Percentiles rank a stretch among this genome's conserved stretches.
Evolutionary conservation across 2,113 vertebrate genomes (phyloP).

Genomic region (Hippocampus barbouri): DNA sequence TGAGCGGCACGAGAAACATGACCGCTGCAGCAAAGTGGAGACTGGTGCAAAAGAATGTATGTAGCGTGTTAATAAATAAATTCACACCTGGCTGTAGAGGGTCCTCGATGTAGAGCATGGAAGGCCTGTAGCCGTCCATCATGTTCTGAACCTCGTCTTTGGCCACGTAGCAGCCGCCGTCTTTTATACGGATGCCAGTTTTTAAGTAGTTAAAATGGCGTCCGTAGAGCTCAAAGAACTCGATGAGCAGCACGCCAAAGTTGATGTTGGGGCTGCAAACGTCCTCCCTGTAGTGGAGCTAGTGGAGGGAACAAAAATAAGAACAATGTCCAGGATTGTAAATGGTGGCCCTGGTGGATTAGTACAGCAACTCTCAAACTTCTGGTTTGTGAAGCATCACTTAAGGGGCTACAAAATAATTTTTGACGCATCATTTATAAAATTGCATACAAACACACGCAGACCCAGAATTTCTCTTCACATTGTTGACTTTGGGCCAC

Average conservation of each 20-base stretch:
- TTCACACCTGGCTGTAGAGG: constrained; percentile 89
- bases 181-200: constrained; percentile 97
- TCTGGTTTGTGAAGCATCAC: no score
- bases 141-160: constrained; percentile 96
- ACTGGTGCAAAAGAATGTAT: background rate
- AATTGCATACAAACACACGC: no score
- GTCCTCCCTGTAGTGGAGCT: constrained; percentile 94
- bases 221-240: constrained; percentile 98
- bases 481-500: no score
- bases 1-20: no score
- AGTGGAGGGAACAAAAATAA: constrained; percentile 32
- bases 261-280: constrained; percentile 89
- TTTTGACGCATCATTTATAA: no score
- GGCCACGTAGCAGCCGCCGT: constrained; percentile 94
- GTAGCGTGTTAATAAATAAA: background rate
- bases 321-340: background rate
- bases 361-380: background rate
- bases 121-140: constrained; percentile 95
- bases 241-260: constrained; percentile 96
- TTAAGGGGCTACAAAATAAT: background rate
- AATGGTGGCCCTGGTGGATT: background rate
- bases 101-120: constrained; percentile 97
- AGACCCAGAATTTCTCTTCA: no score
- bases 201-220: constrained; percentile 98
- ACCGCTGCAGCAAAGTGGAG: background rate